Conservation (phyloP, 1,140 invertebrate genomes). For the Hesperophylax magnus region DNA sequence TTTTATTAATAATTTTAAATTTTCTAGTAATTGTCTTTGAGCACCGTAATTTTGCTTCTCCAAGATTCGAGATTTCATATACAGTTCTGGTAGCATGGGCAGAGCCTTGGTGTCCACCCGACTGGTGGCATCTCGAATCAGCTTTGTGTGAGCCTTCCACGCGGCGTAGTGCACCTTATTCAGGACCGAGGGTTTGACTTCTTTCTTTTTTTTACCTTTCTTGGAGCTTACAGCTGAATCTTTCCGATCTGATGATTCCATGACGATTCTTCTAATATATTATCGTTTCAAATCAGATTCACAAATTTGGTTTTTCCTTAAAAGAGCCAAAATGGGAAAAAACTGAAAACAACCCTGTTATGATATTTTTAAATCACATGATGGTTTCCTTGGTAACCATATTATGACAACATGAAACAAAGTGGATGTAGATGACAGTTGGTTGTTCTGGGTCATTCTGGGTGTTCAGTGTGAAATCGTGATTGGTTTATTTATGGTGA, state of each 20-base stretch:
- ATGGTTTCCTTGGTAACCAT: not conserved
- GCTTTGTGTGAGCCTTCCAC: slow-evolving; percentile 8
- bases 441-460: too few relatives aligned
- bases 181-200: slow-evolving; percentile 1
- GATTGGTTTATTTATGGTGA: too few relatives aligned
- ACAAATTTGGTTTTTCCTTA: too few relatives aligned
- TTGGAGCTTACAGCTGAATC: too few relatives aligned
- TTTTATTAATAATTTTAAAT: slow-evolving; percentile 13
- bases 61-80: slow-evolving; percentile 35
- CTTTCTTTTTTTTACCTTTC: not conserved
- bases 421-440: too few relatives aligned
- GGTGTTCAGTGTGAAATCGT: too few relatives aligned
- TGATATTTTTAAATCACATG: not conserved
- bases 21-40: not conserved
- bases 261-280: too few relatives aligned
- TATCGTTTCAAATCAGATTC: too few relatives aligned
- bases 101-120: slow-evolving; percentile 28
- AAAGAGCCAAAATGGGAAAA: too few relatives aligned
- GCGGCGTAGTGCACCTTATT: not conserved
- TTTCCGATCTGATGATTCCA: too few relatives aligned
- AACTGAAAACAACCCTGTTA: too few relatives aligned
- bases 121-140: not conserved
- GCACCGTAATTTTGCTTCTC: not conserved
- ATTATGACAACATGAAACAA: not conserved
- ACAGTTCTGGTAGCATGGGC: slow-evolving; percentile 9